Percentiles rank a stretch among this genome's conserved stretches.
These are phyloP conservation scores for Camarhynchus parvulus DNA, from an alignment of 2,113 vertebrate species.

Conservation along the genomic window DNA sequence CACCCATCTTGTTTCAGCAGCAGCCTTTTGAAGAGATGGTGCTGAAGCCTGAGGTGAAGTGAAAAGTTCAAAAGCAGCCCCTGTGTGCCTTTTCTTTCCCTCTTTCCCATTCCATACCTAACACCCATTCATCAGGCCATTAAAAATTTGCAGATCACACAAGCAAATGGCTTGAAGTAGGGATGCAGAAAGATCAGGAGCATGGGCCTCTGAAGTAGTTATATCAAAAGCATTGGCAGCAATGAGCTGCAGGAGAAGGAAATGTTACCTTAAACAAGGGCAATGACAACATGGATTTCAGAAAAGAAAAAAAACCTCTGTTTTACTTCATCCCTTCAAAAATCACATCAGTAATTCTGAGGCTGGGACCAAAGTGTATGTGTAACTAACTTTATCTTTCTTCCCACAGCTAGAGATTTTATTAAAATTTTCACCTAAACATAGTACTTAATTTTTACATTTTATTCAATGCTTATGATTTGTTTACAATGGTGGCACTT, in stretches of 20 bases:
- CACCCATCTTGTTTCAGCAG: not conserved
- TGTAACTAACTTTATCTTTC: not conserved
- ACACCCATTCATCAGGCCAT: not conserved
- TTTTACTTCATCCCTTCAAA: not conserved
- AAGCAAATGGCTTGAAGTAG: not conserved
- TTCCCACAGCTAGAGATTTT: not conserved
- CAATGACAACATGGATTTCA: not conserved
- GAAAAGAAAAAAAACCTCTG: not conserved
- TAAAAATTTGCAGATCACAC: not conserved
- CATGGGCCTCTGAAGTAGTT: not conserved
- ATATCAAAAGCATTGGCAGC: not conserved
- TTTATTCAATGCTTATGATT: not conserved
- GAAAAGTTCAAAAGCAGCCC: not conserved
- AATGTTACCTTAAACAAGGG: not conserved
- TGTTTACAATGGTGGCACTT: not conserved
- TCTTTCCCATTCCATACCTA: not conserved
- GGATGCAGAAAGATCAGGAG: not conserved
- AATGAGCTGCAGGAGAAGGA: not conserved
- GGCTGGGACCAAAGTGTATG: not conserved
- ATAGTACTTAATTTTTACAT: not conserved
- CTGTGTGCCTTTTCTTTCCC: not conserved
- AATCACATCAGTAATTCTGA: not conserved
- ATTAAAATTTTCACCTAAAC: not conserved
- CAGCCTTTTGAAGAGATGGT: not conserved
- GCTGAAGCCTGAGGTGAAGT: not conserved